Evolutionary conservation across 2,113 vertebrate species (phyloP), one percentile per base, ranked within the genome.

Genomic region (Loxodonta africana): DNA sequence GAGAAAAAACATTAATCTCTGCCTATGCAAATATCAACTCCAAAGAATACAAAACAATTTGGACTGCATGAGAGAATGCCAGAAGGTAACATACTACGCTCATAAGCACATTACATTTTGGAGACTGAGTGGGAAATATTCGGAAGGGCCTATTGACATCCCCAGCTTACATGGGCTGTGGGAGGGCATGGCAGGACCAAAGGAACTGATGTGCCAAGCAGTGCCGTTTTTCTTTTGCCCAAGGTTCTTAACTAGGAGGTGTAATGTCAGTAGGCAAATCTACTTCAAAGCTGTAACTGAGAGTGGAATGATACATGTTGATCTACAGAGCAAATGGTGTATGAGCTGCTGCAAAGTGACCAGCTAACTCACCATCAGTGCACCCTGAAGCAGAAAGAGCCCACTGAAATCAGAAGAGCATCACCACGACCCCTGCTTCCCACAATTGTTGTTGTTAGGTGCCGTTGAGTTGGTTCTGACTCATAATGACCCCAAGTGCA

Each of bases 41-140:
- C 63, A 60, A 78, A 97, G 87, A 83, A 46, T 53, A 83, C 21
- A 92, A 78, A 89, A 89, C 60, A 77, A 92, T 74, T 48, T 51
- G 48, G 65, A 63, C 26, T 4, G 84, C 28, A 23, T 74, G 69
- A 77, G 62, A 81, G 51, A 95, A 89, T 60, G 62, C 25, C 46
- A 33, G n/a, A 86, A 88, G 30, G 28, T n/a, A 62, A 57, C 33
- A 84, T 6, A 53, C 33, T 69, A 74, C 15, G 63, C 65, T 63
- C 48, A 14, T 12, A 62, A 74, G n/a, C 20, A 41, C n/a, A 48
- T 48, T 26, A 80, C 3, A 60, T 48, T 92, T 63, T 46, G 33
- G 37, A 83, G 67, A 48, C 8, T 73, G 26, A 37, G 12, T 30
- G 14, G 12, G 17, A 83, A 57, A 76, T 28, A 73, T 48, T 6